Percentiles rank a stretch among this genome's conserved stretches.
Conservation (phyloP, 2,888 invertebrate genomes). For the Acronicta aceris region DNA sequence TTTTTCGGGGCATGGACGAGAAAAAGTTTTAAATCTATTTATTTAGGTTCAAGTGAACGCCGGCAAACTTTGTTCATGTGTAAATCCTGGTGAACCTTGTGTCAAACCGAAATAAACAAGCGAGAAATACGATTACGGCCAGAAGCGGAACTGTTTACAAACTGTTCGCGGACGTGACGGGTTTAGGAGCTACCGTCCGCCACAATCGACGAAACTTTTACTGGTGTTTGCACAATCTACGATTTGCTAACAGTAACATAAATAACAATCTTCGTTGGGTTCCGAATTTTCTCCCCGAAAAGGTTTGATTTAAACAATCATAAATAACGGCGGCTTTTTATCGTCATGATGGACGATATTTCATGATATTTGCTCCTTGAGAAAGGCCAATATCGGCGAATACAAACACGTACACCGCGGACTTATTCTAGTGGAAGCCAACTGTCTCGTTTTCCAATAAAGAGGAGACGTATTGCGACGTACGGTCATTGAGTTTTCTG, state of each 20-base stretch:
- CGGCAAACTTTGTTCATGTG: conserved; percentile 64
- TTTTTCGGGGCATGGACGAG: conserved; percentile 38
- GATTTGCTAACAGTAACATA: conserved; percentile 66
- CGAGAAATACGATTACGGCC: conserved; percentile 77
- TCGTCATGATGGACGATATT: conserved; percentile 64
- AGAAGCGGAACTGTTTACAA: conserved; percentile 80
- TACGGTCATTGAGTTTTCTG: conserved; percentile 84
- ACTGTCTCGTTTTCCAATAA: conserved; percentile 87
- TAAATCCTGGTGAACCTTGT: conserved; percentile 67
- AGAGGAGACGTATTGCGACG: conserved; percentile 82
- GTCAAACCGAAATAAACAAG: conserved; percentile 80
- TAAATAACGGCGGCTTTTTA: conserved; percentile 48
- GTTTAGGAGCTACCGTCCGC: conserved; percentile 51
- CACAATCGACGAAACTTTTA: conserved; percentile 66
- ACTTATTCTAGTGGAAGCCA: conserved; percentile 79
- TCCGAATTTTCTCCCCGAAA: conserved; percentile 21
- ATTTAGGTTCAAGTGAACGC: conserved; percentile 63
- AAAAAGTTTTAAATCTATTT: conserved; percentile 49
- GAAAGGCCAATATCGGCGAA: conserved; percentile 78
- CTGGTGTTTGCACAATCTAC: conserved; percentile 63
- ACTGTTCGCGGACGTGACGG: conserved; percentile 73
- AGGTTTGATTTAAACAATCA: conserved; percentile 48
- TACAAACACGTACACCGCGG: conserved; percentile 76
- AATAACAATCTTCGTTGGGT: conserved; percentile 56
- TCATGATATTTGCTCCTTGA: conserved; percentile 73